These are phyloP conservation scores for Drosophila santomea DNA, from an alignment of 1,140 invertebrate species.

Conservation along the genomic window DNA sequence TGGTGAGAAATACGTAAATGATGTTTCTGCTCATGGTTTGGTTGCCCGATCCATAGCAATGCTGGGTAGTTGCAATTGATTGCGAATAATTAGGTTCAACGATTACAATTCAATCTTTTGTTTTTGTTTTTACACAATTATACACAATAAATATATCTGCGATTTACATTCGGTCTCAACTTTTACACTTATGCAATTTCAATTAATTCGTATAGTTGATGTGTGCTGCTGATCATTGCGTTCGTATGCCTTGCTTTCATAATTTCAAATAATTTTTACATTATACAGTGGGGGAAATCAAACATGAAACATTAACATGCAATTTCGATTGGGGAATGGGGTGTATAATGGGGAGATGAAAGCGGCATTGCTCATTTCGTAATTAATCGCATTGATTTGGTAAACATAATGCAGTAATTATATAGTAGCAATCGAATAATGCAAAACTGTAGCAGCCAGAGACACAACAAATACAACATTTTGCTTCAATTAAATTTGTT, in stretches of 20 bases:
- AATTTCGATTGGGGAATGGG: slow-evolving; percentile 11
- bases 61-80: slow-evolving; percentile 43
- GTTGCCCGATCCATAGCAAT: slow-evolving; percentile 10
- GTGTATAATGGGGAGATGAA: slow-evolving; percentile 3
- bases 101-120: slow-evolving; percentile 62
- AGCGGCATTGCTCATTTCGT: slow-evolving; percentile 17
- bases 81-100: slow-evolving; percentile 58
- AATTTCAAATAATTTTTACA: slow-evolving; percentile 42
- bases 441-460: slow-evolving; percentile 38
- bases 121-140: slow-evolving; percentile 71
- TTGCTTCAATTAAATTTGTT: slow-evolving; percentile 13
- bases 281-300: slow-evolving; percentile 37
- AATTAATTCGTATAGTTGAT: slow-evolving; percentile 6
- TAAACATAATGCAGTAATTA: slow-evolving; percentile 44
- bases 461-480: slow-evolving; percentile 28
- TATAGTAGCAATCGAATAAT: slow-evolving; percentile 14
- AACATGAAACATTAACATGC: slow-evolving; percentile 38
- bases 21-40: slow-evolving; percentile 24
- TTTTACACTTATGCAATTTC: slow-evolving; percentile 29
- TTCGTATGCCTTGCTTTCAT: slow-evolving; percentile 23
- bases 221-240: slow-evolving; percentile 23
- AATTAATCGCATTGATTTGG: slow-evolving; percentile 47
- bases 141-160: slow-evolving; percentile 63
- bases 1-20: slow-evolving; percentile 77
- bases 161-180: slow-evolving; percentile 53